Evolutionary conservation across 1,140 invertebrate species (phyloP).

Genomic region (Calephelis virginiensis): DNA sequence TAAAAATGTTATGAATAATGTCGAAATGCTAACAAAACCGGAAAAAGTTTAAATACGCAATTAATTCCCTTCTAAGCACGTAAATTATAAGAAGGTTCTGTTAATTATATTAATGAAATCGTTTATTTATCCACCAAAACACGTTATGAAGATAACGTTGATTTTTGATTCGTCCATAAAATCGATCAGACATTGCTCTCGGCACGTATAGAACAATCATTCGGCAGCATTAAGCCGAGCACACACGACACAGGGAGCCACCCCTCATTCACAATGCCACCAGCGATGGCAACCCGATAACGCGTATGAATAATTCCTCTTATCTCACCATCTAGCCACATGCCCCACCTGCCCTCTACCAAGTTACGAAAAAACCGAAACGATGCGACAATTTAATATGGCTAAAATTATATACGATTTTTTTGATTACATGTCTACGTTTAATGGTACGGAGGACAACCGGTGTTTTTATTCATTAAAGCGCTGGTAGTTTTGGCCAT

Average conservation of each 20-base stretch:
- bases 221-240: conserved; percentile 55
- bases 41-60: no score
- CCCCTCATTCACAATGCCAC: conserved; percentile 69
- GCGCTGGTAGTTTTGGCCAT: conserved; percentile 61
- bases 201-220: conserved; percentile 58
- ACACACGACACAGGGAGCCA: conserved; percentile 62
- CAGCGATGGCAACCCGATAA: conserved; percentile 69
- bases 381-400: conserved; percentile 40
- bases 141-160: conserved; percentile 21
- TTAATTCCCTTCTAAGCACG: no score
- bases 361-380: conserved; percentile 46
- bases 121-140: neutral
- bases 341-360: conserved; percentile 72
- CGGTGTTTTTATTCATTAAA: conserved; percentile 65
- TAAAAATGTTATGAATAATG: no score
- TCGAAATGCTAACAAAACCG: no score
- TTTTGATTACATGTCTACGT: conserved; percentile 9
- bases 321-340: conserved; percentile 75
- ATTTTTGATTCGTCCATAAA: conserved; percentile 19
- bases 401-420: conserved; percentile 27
- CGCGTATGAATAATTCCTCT: conserved; percentile 75
- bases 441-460: conserved; percentile 50
- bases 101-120: neutral
- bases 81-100: neutral
- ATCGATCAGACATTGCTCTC: conserved; percentile 21